Base-by-base conservation (phyloP, 2,797 vertebrate genomes). In the Takifugu rubripes region DNA sequence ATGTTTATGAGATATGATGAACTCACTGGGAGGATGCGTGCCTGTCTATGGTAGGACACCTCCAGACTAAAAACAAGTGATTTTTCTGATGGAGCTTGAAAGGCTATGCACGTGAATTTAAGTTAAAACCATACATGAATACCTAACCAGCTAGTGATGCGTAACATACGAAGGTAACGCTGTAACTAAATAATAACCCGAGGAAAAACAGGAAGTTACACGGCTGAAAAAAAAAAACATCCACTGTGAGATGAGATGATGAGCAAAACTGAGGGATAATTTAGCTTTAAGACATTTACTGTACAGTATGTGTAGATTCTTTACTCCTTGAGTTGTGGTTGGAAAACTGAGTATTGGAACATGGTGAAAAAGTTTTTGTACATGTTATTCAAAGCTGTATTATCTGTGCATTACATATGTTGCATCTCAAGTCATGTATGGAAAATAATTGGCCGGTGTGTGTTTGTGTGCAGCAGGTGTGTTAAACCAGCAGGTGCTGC, bases 281-380 rank as follows among this genome's bases (percentile, higher is more conserved):
- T 56, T 52, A 56, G 68, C 69, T 74, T 84, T 75, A 85, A 83
- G 83, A 89, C 80, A 56, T 84, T 75, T 68, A 66, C 64, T 79
- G 69, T 65, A 54, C 51, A 52, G 31, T 47, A 59, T 62, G 54
- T 74, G 61, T 63, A 66, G 54, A 53, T 70, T 44, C 10, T 17
- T 53, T 61, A 56, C 54, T 79, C 52, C 57, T 70, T 56, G 57
- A 80, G 68, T 70, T n/a, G 52, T 50, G 49, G 26, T 2, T 70
- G 66, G 57, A 72, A 68, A 73, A 75, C 62, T 11, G 59, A 58
- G 25, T 52, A 55, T 27, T 45, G 58, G 56, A 62, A 62, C 73
- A 55, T 21, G 56, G 40, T 25, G 43, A 54, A 46, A 63, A 54
- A 33, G 10, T 46, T 21, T 63, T 27, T 49, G 33, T 56, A 25